Base-by-base conservation (phyloP, 2,888 invertebrate genomes). In the Acrocyrtus sp. region DNA sequence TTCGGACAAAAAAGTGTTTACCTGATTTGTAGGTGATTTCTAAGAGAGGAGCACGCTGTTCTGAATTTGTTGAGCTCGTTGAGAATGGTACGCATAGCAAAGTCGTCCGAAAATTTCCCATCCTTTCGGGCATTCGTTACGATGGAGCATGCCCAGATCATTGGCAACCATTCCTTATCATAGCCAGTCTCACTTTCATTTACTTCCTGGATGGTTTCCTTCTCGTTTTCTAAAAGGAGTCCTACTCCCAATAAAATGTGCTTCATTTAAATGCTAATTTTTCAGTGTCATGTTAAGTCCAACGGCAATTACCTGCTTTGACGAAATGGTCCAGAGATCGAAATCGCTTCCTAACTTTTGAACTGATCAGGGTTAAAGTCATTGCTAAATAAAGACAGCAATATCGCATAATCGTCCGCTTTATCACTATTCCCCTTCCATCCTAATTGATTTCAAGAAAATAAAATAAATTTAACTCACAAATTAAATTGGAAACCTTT, bases 71-170 rank as follows among this genome's bases (percentile, higher is more conserved):
- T 94, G 66, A 95, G 85, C 85, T 94, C 93, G 83, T 94, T 93
- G 79, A 94, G 90, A 43, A 96, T 89, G 3, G 95, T 95, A 84
- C 96, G 94, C 0, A 96, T 94, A 0, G 96, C 95, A 83, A 95
- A 95, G 84, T 96, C 96, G 81, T 94, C 94, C 73, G 94, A 88
- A 82, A 95, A 93, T 81, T 94, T 87, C 17, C 94, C 94, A 85
- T 95, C 95, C 83, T 93, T 94, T 15, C 94, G 88, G 3, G 95
- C 94, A 77, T 94, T 86, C 0, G 94, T 94, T 72, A 95, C 91
- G 81, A 95, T 94, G 84, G 93, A 93, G 1, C 94, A 90, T 0
- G 94, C 94, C 95, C 95, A 95, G 12, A 94, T 93, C 77, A 95
- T 92, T 10, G 95, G 95, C 82, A 95, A 81, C 94, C 94, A 95